Conservation (phyloP, 2,113 vertebrate genomes). For the mouse (Mus musculus) region DNA sequence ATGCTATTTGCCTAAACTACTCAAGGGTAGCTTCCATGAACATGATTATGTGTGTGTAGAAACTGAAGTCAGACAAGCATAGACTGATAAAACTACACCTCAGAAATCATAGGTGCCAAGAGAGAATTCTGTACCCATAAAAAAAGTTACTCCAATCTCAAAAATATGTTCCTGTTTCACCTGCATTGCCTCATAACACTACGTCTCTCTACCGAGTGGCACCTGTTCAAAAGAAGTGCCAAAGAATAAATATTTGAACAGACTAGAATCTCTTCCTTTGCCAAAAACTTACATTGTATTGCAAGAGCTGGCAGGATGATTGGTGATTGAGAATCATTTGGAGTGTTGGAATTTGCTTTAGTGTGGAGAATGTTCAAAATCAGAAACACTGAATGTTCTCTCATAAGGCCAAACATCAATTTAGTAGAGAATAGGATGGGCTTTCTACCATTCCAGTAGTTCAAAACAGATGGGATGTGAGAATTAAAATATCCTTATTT, state of each 20-base stretch:
- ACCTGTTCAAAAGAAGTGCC: conserved; percentile 72
- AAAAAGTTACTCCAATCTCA: conserved; percentile 34
- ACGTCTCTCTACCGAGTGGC: conserved; percentile 32
- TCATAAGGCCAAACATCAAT: neutral
- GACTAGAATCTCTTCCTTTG: conserved; percentile 34
- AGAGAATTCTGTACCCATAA: conserved; percentile 57
- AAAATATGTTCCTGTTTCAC: neutral
- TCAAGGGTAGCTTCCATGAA: neutral
- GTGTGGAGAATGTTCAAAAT: neutral
- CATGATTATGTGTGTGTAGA: conserved; percentile 6
- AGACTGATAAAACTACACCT: conserved; percentile 46
- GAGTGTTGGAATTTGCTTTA: conserved; percentile 70
- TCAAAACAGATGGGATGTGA: neutral
- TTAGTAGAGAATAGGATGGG: neutral
- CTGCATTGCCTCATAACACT: conserved; percentile 15
- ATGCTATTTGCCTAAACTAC: neutral
- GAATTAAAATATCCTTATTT: neutral
- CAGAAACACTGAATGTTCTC: conserved; percentile 49
- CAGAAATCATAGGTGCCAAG: conserved; percentile 61
- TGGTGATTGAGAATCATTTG: conserved; percentile 71
- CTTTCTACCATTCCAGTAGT: neutral
- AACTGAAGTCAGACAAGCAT: conserved; percentile 30
- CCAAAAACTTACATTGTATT: conserved; percentile 61
- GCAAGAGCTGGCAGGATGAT: conserved; percentile 67
- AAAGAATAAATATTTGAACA: conserved; percentile 66